Evolutionary conservation across 2,113 vertebrate genomes (phyloP).

Genomic region (Eulemur rufifrons): DNA sequence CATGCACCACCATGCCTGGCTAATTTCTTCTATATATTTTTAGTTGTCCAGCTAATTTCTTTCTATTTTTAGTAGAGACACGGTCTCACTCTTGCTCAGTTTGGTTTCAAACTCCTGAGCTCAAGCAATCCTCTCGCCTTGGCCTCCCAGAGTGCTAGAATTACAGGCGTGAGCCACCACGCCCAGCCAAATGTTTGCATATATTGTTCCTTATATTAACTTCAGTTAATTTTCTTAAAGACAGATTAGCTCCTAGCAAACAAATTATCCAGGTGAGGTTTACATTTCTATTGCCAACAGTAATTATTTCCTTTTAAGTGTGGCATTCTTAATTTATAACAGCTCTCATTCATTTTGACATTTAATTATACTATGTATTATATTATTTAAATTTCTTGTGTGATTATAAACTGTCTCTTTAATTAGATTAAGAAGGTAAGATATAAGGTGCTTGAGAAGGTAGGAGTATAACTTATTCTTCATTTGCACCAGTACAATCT

Average conservation of each 20-base stretch:
- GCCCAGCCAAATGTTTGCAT: not conserved
- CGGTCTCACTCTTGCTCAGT: too few relatives aligned
- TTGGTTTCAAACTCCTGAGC: too few relatives aligned
- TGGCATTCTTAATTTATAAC: not conserved
- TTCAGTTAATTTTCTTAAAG: slow-evolving; percentile 42
- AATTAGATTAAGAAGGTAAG: not conserved
- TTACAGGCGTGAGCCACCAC: too few relatives aligned
- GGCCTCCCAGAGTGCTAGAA: too few relatives aligned
- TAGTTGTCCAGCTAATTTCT: too few relatives aligned
- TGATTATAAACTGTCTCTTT: slow-evolving; percentile 18
- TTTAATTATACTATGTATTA: not conserved
- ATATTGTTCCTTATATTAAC: not conserved
- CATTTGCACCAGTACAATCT: not conserved
- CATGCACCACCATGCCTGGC: too few relatives aligned
- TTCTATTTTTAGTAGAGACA: too few relatives aligned
- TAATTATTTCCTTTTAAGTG: not conserved
- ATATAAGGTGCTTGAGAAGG: not conserved
- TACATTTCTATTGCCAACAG: not conserved
- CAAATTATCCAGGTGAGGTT: not conserved
- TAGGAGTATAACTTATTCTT: slow-evolving; percentile 27
- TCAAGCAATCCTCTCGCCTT: too few relatives aligned
- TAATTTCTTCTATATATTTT: too few relatives aligned
- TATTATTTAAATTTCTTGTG: not conserved
- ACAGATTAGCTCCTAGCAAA: not conserved
- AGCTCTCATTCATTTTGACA: not conserved